These are phyloP conservation scores for Mongoloraphidia duomilia DNA, from an alignment of 2,888 invertebrate species.

Conservation along the genomic window DNA sequence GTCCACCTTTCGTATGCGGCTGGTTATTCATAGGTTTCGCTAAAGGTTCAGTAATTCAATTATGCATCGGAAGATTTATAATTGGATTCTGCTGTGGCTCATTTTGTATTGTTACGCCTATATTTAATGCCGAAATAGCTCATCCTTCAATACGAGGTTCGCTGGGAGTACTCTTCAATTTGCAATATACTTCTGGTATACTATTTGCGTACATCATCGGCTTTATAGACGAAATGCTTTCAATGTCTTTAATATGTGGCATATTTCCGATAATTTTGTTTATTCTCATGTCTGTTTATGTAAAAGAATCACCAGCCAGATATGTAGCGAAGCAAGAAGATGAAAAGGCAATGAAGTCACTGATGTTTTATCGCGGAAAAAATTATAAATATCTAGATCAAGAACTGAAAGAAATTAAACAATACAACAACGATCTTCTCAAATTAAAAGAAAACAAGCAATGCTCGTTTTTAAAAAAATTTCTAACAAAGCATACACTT, in stretches of 20 bases:
- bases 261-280: too few relatives aligned
- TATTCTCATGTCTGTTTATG: slow-evolving; percentile 34
- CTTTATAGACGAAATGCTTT: too few relatives aligned
- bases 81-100: slow-evolving; percentile 42
- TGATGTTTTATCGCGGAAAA: slow-evolving; percentile 57
- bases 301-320: slow-evolving; percentile 60
- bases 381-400: slow-evolving; percentile 41
- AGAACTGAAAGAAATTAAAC: slow-evolving; percentile 51
- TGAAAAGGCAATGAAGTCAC: slow-evolving; percentile 40
- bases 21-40: too few relatives aligned
- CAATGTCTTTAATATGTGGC: too few relatives aligned
- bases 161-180: slow-evolving; percentile 67
- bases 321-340: slow-evolving; percentile 38
- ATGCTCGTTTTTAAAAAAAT: background rate
- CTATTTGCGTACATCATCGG: slow-evolving; percentile 57
- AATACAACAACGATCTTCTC: slow-evolving; percentile 12
- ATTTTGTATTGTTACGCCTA: slow-evolving; percentile 62
- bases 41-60: too few relatives aligned
- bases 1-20: too few relatives aligned
- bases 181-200: slow-evolving; percentile 63
- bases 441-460: slow-evolving; percentile 6
- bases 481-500: slow-evolving; percentile 17
- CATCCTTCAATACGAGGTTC: slow-evolving; percentile 64
- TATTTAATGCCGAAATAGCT: slow-evolving; percentile 73
- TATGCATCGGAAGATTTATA: slow-evolving; percentile 19